Evolutionary conservation across 2,797 vertebrate genomes (phyloP).

Genomic region (Luscinia luscinia): DNA sequence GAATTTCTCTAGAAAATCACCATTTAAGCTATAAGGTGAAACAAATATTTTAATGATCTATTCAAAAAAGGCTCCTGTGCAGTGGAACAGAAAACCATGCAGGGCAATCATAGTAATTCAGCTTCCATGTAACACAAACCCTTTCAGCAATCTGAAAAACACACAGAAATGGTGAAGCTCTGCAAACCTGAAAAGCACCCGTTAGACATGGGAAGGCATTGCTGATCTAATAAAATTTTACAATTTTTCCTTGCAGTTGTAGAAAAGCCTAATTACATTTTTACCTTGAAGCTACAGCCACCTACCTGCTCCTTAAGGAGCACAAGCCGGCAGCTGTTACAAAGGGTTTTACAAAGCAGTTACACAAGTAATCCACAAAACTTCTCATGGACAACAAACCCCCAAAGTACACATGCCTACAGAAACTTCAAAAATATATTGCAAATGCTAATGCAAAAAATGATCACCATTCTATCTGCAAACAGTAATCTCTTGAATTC

Average conservation of each 20-base stretch:
- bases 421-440: constrained; percentile 52
- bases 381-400: constrained; percentile 59
- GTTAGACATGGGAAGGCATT: not conserved
- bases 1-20: not conserved
- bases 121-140: not conserved
- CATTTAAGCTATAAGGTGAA: not conserved
- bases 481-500: not conserved
- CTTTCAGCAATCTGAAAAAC: constrained; percentile 1
- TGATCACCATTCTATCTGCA: not conserved
- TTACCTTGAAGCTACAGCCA: constrained; percentile 12
- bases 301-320: not conserved
- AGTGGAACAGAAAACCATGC: not conserved
- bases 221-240: not conserved
- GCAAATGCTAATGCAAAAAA: constrained; percentile 34
- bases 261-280: not conserved
- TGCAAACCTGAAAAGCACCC: not conserved
- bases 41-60: not conserved
- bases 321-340: not conserved
- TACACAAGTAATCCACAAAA: constrained; percentile 50
- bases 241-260: not conserved
- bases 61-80: not conserved
- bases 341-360: not conserved
- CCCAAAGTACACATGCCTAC: constrained; percentile 35
- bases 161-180: not conserved
- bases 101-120: constrained; percentile 1